Conservation (phyloP, 2,888 invertebrate species). For the Ashinkailepas kermadecensis region DNA sequence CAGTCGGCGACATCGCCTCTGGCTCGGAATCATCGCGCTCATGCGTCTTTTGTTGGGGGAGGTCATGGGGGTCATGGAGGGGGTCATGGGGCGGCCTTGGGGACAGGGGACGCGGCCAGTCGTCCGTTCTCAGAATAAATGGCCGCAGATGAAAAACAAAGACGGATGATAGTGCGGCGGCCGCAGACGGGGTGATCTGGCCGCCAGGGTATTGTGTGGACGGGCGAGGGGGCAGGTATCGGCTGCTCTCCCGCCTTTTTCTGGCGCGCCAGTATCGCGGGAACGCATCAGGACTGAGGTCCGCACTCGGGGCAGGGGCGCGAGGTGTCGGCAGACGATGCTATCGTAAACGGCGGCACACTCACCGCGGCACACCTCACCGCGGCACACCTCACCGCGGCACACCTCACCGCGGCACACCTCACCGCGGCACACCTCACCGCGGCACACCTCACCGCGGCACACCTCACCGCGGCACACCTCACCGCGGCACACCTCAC, state of each 20-base stretch:
- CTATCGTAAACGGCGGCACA: neutral
- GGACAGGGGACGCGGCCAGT: neutral
- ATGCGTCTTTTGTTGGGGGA: no score
- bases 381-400: no score
- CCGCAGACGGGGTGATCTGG: neutral
- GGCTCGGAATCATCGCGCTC: no score
- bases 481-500: no score
- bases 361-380: no score
- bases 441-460: no score
- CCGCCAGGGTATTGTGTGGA: neutral
- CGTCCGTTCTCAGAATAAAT: neutral
- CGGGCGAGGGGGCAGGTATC: neutral
- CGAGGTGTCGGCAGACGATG: neutral
- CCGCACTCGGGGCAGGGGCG: neutral
- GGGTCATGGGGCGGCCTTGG: neutral
- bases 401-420: no score
- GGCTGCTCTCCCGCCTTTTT: neutral
- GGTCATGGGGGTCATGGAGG: no score
- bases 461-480: no score
- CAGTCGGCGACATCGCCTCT: no score
- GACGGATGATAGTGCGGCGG: neutral
- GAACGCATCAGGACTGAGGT: neutral
- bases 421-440: no score
- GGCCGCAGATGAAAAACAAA: slow-evolving; percentile 2
- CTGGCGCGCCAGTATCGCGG: neutral